phyloP scores from a whole-genome alignment of 2,797 vertebrate species.

The Hypotaenidia philippensis region DNA sequence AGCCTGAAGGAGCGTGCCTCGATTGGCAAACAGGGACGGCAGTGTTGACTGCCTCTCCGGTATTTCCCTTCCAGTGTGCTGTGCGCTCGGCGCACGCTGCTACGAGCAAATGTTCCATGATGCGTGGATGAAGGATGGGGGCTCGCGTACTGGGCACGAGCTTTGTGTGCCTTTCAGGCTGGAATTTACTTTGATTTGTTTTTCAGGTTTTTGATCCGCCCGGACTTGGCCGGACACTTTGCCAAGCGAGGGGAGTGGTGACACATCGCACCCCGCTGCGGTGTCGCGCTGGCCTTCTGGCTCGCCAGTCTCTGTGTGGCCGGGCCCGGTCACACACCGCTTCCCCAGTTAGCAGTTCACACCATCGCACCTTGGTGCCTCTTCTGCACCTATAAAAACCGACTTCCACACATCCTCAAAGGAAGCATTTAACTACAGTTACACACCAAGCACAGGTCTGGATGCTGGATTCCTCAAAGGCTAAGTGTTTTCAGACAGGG shows the following conservation, averaged over 20 bases:
- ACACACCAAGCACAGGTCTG: rapidly evolving
- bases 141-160: rapidly evolving
- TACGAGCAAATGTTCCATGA: background rate
- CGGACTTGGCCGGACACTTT: rapidly evolving
- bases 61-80: background rate
- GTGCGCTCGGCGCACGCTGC: background rate
- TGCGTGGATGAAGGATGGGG: background rate
- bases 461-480: background rate
- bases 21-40: conserved; percentile 24
- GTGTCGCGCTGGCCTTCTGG: background rate
- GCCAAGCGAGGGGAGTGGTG: background rate
- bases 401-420: background rate
- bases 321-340: rapidly evolving
- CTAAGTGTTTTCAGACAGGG: rapidly evolving
- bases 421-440: background rate
- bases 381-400: background rate
- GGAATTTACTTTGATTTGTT: background rate
- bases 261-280: background rate
- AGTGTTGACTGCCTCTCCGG: background rate
- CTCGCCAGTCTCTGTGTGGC: rapidly evolving
- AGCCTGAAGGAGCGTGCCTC: background rate
- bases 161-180: background rate
- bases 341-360: background rate
- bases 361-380: background rate
- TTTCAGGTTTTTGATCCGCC: background rate